Evolutionary conservation across 2,888 invertebrate genomes (phyloP), one percentile per base, ranked within the genome.

Genomic region (Caradrina clavipalpis): DNA sequence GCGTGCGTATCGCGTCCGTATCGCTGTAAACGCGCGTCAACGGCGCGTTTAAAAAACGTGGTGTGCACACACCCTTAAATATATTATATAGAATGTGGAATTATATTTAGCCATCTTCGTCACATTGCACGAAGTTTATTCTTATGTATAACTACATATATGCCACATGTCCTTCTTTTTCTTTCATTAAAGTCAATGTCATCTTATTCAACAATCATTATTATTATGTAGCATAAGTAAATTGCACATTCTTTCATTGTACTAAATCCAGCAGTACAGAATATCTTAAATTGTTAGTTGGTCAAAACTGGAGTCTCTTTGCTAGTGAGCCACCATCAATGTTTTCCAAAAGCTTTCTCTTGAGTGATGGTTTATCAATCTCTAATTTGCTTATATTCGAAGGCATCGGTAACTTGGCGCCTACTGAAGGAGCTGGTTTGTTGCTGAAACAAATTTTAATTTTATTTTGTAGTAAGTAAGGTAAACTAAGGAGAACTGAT

Each of bases 361-460:
- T 98, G 51, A 98, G 95, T 58, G 97, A 97, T 13, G 97, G 97
- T 83, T 97, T 97, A 76, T 97, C 97, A 3, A 92, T 86, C 80
- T 97, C 97, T 59, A 96, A 93, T 89, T 96, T 97, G 78, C 95
- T 94, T 65, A 98, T 94, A 83, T 95, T 96, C 21, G 97, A 96
- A 1, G 98, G 98, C 88, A 98, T 95, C 0, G 99, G 99, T 64
- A 99, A 92, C 89, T 98, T 98, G n/a, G 97, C 93, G 2, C 98
- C 98, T 10, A 98, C 95, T 0, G 99, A 98, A 0, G 99, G 99
- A 8, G 98, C 97, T 5, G 99, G 99, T 90, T 98, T 98, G 89
- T 98, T 99, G 83, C 97, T 97, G 91, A 47, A 93, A 93, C 26
- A 62, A 65, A 56, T 6, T 42, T 26, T 26, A 26, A 26, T 26